Conservation (phyloP, 2,113 vertebrate species). For the Galeopterus variegatus region DNA sequence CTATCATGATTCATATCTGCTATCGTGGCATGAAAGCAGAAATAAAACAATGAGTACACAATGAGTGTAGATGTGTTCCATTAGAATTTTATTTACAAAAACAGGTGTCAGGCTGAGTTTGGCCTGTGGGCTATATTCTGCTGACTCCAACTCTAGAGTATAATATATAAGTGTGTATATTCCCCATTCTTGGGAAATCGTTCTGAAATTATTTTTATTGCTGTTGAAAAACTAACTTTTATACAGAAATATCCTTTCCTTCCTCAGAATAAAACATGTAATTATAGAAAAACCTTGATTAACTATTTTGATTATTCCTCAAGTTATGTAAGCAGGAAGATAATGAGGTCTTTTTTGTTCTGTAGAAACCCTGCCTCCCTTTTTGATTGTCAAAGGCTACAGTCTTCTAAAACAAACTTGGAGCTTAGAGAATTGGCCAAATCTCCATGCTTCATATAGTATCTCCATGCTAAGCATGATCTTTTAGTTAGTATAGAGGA, state of each 20-base stretch:
- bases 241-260: not conserved
- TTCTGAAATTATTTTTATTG: not conserved
- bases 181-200: not conserved
- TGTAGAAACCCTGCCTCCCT: not conserved
- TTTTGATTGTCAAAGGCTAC: not conserved
- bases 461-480: not conserved
- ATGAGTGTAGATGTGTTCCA: not conserved
- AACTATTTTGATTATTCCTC: not conserved
- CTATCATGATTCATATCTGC: not conserved
- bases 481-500: not conserved
- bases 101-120: accelerated
- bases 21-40: not conserved
- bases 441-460: not conserved
- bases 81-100: not conserved
- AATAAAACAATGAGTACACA: not conserved
- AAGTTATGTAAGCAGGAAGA: not conserved
- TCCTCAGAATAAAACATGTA: not conserved
- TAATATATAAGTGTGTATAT: not conserved
- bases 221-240: not conserved
- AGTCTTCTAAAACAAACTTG: not conserved
- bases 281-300: not conserved
- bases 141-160: not conserved
- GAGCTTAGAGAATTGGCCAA: not conserved
- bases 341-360: not conserved
- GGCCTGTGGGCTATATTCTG: no score